A percentile compares a stretch with the other conserved stretches of the same genome.
These are phyloP conservation scores for Cheilosia impressa DNA, from an alignment of 2,888 invertebrate species.

Conservation along the genomic window DNA sequence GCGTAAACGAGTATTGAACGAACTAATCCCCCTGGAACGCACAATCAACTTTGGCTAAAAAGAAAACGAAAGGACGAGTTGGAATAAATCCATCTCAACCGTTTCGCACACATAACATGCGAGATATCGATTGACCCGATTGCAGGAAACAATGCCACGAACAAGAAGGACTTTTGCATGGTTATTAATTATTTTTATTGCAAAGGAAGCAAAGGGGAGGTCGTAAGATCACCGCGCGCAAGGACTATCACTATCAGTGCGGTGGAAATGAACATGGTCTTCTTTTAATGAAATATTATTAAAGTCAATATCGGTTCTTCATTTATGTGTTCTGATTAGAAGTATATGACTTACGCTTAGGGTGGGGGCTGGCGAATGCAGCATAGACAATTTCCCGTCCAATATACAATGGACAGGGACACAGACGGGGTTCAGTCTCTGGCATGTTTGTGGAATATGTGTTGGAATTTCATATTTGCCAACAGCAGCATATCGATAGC, in stretches of 20 bases:
- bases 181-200: conserved; percentile 75
- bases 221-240: conserved; percentile 45
- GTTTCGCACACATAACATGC: conserved; percentile 30
- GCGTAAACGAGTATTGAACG: conserved; percentile 2
- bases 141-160: conserved; percentile 52
- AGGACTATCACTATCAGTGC: conserved; percentile 15
- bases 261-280: conserved; percentile 28
- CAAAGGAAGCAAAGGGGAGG: conserved; percentile 34
- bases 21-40: conserved; percentile 57
- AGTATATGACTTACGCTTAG: not conserved
- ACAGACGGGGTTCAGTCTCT: conserved; percentile 35
- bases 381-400: conserved; percentile 64
- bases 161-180: conserved; percentile 54
- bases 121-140: conserved; percentile 71
- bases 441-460: conserved; percentile 65
- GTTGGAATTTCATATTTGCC: conserved; percentile 73
- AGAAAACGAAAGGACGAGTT: conserved; percentile 60
- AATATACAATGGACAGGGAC: conserved; percentile 2
- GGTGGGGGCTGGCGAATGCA: conserved; percentile 43
- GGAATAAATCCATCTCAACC: conserved; percentile 44
- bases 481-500: conserved; percentile 69
- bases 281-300: conserved; percentile 67
- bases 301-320: conserved; percentile 63
- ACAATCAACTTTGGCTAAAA: conserved; percentile 24
- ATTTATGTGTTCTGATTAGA: conserved; percentile 65